Base-by-base conservation (phyloP, 2,888 invertebrate species). In the Theodoxus fluviatilis region DNA sequence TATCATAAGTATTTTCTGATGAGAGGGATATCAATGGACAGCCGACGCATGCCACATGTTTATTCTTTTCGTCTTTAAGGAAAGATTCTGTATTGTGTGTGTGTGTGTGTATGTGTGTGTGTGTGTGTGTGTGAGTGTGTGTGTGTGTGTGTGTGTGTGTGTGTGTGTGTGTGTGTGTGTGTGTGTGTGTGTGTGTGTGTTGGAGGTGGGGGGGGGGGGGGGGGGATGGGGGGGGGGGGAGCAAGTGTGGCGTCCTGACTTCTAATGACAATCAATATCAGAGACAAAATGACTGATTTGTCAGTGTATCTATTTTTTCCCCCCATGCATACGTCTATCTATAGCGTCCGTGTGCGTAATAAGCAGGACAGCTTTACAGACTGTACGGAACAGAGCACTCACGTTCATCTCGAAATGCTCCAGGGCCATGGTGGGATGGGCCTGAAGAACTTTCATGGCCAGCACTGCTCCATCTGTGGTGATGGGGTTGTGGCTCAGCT, bases 401-500 rank as follows among this genome's bases (percentile, higher is more conserved):
- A 65, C 65, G 43, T 6, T 3, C 22, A 49, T 49, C n/a, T 65
- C 65, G 25, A 65, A 35, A 22, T 33, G 49, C 47, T 28, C 28
- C 22, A 65, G 43, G 7, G n/a, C 65, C 7, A 43, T n/a, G 1
- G 65, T 38, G 9, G 65, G 70, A 25, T 65, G n/a, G 12, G 15
- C n/a, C 7, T 37, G 33, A 1, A 70, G 18, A 22, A 67, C 38
- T 18, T 38, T 57, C 61, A 70, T 6, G 22, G 57, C 59, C n/a
- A 70, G 25, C n/a, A 37, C 35, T 7, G 66, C 43, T 28, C 67
- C 70, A 0, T 66, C 66, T n/a, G 66, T 70, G 66, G 70, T 70
- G 33, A 70, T n/a, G 7, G 70, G 70, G 67, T 70, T 70, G 18
- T 70, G 35, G 18, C 37, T 3, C 4, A 70, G 35, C 70, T 70